phyloP scores from a whole-genome alignment of 2,888 invertebrate genomes.

The Pachycephus smyrnensis region DNA sequence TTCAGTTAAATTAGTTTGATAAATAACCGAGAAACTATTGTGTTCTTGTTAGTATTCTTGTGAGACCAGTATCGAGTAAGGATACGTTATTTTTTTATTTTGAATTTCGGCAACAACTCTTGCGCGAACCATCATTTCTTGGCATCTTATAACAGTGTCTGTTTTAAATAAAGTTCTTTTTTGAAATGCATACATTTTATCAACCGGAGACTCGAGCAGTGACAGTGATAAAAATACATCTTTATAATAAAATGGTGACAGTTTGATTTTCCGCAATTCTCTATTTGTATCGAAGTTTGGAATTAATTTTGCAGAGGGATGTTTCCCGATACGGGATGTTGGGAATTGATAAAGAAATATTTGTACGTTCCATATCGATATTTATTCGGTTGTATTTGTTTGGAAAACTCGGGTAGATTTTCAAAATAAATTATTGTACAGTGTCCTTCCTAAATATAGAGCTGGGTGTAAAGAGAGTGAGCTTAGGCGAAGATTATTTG shows the following conservation, averaged over 20 bases:
- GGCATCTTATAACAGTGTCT: background rate
- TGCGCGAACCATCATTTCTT: background rate
- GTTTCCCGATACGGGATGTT: background rate
- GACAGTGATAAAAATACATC: background rate
- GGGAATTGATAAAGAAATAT: background rate
- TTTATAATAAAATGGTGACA: background rate
- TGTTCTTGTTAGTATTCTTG: background rate
- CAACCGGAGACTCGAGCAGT: background rate
- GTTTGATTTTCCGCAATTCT: background rate
- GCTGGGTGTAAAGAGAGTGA: background rate
- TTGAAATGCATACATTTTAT: background rate
- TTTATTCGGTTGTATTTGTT: background rate
- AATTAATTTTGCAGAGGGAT: background rate
- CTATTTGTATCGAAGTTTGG: background rate
- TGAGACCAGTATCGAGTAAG: background rate
- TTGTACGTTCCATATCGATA: background rate
- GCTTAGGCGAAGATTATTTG: background rate
- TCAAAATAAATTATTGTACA: background rate
- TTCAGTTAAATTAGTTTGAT: background rate
- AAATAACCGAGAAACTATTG: background rate
- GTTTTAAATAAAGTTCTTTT: background rate
- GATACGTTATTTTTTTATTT: background rate
- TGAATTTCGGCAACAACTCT: background rate
- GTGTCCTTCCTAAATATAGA: background rate
- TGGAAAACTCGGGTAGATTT: background rate